Percentiles rank a stretch among this genome's conserved stretches.
phyloP scores from a whole-genome alignment of 1,140 invertebrate genomes.

The Scylla paramamosain region DNA sequence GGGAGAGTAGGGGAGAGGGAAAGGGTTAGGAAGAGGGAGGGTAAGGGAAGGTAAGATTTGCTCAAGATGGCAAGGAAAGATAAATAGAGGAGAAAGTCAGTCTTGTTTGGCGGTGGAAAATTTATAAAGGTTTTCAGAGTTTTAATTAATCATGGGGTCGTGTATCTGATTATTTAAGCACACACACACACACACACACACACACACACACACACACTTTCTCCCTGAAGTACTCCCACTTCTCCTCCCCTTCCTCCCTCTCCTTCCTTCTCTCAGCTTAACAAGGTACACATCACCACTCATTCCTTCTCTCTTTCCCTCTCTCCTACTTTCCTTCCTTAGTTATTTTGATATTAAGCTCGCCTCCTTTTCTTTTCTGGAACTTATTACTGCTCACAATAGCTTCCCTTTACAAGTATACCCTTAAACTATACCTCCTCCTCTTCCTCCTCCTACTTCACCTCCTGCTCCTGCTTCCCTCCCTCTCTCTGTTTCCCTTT shows the following conservation, averaged over 20 bases:
- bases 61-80: neutral
- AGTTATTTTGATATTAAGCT: too few species aligned
- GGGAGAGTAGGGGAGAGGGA: neutral
- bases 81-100: neutral
- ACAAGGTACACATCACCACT: neutral
- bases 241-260: neutral
- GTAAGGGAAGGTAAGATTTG: neutral
- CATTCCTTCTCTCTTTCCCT: neutral
- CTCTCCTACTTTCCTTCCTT: neutral
- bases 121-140: neutral
- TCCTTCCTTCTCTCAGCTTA: neutral
- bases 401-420: too few species aligned
- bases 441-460: too few species aligned
- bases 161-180: neutral
- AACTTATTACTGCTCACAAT: too few species aligned
- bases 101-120: neutral
- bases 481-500: slow-evolving; percentile 11
- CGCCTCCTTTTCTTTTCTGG: too few species aligned
- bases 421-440: too few species aligned
- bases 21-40: neutral
- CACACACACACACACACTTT: neutral
- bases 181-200: slow-evolving; percentile 48
- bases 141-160: neutral
- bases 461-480: neutral
- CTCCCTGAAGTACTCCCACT: neutral